Percentiles rank a stretch among this genome's conserved stretches.
Conservation (phyloP, 2,797 vertebrate genomes). For the Yasuhikotakia modesta region DNA sequence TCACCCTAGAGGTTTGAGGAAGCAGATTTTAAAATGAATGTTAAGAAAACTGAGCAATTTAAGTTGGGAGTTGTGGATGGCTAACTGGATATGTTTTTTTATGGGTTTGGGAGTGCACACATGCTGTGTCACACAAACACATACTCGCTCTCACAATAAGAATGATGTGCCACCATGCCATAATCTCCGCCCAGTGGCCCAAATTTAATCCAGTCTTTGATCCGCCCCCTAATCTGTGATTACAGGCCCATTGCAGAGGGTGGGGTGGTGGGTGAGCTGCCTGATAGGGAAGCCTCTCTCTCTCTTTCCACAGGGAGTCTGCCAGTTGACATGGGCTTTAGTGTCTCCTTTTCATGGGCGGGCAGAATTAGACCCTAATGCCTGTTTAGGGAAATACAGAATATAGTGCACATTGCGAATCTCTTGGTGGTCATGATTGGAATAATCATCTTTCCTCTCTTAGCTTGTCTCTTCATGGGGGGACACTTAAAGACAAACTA, state of each 20-base stretch:
- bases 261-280: constrained; percentile 66
- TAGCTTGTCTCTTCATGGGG: constrained; percentile 8
- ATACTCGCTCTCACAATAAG: constrained; percentile 52
- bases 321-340: constrained; percentile 78
- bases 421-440: constrained; percentile 64
- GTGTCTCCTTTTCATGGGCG: constrained; percentile 73
- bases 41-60: constrained; percentile 49
- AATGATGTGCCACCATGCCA: constrained; percentile 68
- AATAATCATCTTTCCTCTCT: constrained; percentile 62
- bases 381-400: constrained; percentile 70
- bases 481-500: constrained; percentile 29
- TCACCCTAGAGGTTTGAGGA: constrained; percentile 53
- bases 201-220: constrained; percentile 83
- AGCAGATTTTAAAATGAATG: constrained; percentile 39
- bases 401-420: constrained; percentile 37
- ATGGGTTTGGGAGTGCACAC: neutral
- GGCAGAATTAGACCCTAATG: constrained; percentile 78
- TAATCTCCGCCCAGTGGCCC: constrained; percentile 78
- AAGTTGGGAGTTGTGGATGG: constrained; percentile 37
- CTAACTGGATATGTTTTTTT: constrained; percentile 38
- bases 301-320: constrained; percentile 68
- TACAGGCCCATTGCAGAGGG: constrained; percentile 78
- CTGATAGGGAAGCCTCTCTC: constrained; percentile 56
- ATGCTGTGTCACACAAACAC: constrained; percentile 14
- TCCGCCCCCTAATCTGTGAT: constrained; percentile 84